phyloP scores from a whole-genome alignment of 2,113 vertebrate genomes.

The Lamprologus callipterus region DNA sequence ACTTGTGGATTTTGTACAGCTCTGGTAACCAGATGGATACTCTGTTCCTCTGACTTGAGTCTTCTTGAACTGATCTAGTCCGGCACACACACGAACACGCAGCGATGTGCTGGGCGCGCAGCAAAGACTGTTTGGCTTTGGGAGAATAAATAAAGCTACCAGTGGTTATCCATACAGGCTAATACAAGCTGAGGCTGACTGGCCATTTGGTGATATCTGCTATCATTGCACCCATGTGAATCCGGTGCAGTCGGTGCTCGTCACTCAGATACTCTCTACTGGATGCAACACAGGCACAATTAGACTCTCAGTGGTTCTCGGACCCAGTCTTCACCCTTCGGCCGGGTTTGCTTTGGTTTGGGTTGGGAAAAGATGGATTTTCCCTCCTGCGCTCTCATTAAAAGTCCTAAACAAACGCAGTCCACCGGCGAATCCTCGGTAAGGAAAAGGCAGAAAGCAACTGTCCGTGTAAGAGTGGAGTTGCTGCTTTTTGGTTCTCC shows the following conservation, averaged over 20 bases:
- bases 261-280: not conserved
- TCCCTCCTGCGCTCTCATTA: constrained; percentile 22
- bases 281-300: not conserved
- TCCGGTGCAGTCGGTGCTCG: not conserved
- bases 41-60: not conserved
- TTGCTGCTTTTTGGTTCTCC: constrained; percentile 48
- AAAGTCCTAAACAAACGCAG: constrained; percentile 30
- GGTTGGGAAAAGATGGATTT: not conserved
- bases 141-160: constrained; percentile 10
- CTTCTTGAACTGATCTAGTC: not conserved
- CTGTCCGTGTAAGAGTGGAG: constrained; percentile 12
- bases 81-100: not conserved
- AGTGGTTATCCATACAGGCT: not conserved
- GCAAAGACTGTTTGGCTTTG: not conserved
- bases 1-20: not conserved
- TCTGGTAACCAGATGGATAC: not conserved
- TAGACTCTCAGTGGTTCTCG: not conserved
- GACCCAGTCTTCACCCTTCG: not conserved
- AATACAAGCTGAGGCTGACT: not conserved
- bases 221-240: constrained; percentile 6
- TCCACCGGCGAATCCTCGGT: constrained; percentile 7
- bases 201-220: not conserved
- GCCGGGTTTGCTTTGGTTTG: constrained; percentile 53
- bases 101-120: constrained; percentile 16
- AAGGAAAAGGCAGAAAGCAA: not conserved